Percentiles rank a stretch among this genome's conserved stretches.
Evolutionary conservation across 2,797 vertebrate genomes (phyloP).

Genomic region (Nyctalus aviator): DNA sequence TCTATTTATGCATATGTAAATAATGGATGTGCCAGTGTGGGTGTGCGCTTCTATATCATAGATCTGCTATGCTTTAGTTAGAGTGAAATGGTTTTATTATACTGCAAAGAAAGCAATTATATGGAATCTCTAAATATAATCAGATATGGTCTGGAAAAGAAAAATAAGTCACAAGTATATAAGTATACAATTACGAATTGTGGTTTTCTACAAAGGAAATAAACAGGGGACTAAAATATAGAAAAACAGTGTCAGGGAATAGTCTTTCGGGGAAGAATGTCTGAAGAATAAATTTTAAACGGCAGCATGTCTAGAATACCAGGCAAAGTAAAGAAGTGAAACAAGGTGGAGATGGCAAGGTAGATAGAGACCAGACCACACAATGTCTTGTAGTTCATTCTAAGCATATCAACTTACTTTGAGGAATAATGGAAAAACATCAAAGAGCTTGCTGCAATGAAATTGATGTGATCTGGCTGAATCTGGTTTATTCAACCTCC

Average conservation of each 20-base stretch:
- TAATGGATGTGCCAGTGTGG: not conserved
- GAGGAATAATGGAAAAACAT: not conserved
- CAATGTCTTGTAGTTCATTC: rapidly evolving
- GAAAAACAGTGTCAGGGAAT: not conserved
- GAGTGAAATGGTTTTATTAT: not conserved
- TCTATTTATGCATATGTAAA: not conserved
- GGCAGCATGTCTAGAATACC: not conserved
- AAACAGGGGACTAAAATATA: not conserved
- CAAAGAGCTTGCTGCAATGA: not conserved
- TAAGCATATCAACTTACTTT: not conserved
- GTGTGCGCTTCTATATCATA: not conserved
- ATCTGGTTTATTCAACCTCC: not conserved
- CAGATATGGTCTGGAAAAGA: not conserved
- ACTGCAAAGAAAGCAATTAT: not conserved
- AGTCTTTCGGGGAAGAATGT: not conserved
- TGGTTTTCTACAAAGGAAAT: not conserved
- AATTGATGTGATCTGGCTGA: not conserved
- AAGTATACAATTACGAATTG: not conserved
- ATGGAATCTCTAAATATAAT: not conserved
- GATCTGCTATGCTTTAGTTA: not conserved
- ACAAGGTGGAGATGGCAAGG: not conserved
- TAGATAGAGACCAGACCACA: rapidly evolving
- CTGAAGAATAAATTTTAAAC: not conserved
- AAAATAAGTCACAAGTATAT: not conserved
- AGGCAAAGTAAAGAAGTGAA: not conserved